Base-by-base conservation (phyloP, 2,888 invertebrate genomes). In the Mongoloraphidia duomilia region DNA sequence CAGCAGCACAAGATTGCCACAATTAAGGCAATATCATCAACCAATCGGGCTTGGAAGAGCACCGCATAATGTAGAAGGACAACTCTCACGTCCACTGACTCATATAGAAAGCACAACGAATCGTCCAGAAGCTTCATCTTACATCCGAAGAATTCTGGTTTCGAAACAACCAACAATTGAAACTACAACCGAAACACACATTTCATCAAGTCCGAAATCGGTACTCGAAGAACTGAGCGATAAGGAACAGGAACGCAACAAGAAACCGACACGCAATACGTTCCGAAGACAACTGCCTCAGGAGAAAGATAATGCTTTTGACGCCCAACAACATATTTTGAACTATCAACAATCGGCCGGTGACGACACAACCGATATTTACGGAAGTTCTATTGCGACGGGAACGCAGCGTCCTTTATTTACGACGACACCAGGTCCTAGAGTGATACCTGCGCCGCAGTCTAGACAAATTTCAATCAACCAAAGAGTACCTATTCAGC, bases 281-380 rank as follows among this genome's bases (percentile, higher is more conserved):
- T 64, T 82, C 26, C 69, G 83, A 49, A 68, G 82, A 39, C 80
- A 84, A 57, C 63, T 83, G 35, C 66, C 73, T 44, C 75, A 74
- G 46, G 77, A 75, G n/a, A 68, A 68, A 42, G 67, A 72, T 42
- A 63, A 68, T 0, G 71, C 73, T 52, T 74, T 64, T 51, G 66
- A 70, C 55, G 59, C 65, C 0, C 61, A 66, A 49, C 70, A 79
- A 47, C 77, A 75, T 52, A 70, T 78, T 65, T 61, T 74, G 14
- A 74, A 64, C 38, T 60, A 77, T 9, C 75, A 74, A 55, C 80
- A 81, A 59, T 75, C 75, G 1, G 67, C 72, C 14, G 78, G 76
- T 10, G 79, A 79, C 55, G 84, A 84, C 59, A 73, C 77, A 4
- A 73, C 79, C 2, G 82, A 82, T 57, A 79, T 83, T 1, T 84